Conservation (phyloP, 2,888 invertebrate species). For the Drosophila ustulata region DNA sequence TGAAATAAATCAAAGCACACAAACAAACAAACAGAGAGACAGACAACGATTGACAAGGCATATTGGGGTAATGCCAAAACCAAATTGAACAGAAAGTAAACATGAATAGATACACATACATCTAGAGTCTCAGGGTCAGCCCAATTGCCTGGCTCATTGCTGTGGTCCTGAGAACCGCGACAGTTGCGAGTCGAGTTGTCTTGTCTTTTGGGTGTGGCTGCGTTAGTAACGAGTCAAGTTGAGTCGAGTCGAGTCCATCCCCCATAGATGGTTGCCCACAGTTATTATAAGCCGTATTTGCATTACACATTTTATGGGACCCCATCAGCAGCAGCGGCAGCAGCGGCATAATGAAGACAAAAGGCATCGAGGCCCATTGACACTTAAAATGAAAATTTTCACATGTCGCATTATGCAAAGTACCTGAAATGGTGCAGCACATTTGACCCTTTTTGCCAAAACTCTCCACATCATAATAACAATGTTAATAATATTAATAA, state of each 20-base stretch:
- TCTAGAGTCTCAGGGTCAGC: conserved; percentile 47
- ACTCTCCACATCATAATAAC: conserved; percentile 29
- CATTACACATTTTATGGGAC: conserved; percentile 48
- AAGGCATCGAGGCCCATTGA: conserved; percentile 55
- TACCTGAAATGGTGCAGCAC: conserved; percentile 59
- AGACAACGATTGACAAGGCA: conserved; percentile 32
- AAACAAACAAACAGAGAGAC: conserved; percentile 55
- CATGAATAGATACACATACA: conserved; percentile 30
- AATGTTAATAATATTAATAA: conserved; percentile 77
- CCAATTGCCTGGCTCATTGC: conserved; percentile 36
- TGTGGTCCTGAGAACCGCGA: conserved; percentile 45
- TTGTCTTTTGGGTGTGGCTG: not conserved
- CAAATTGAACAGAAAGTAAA: conserved; percentile 55
- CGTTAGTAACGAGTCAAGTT: not conserved
- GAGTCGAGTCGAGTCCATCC: not conserved
- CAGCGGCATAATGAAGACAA: conserved; percentile 57
- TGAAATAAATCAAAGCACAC: conserved; percentile 81
- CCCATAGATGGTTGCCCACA: conserved; percentile 21
- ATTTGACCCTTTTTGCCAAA: conserved; percentile 49
- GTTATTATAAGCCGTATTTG: conserved; percentile 48
- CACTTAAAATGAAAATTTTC: conserved; percentile 63
- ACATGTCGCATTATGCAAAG: conserved; percentile 75
- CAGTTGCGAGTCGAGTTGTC: conserved; percentile 22
- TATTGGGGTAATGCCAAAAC: conserved; percentile 41
- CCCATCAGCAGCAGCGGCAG: conserved; percentile 5